Percentiles rank a stretch among this genome's conserved stretches.
Evolutionary conservation across 2,113 vertebrate species (phyloP).

Genomic region (Grammomys dolichurus): DNA sequence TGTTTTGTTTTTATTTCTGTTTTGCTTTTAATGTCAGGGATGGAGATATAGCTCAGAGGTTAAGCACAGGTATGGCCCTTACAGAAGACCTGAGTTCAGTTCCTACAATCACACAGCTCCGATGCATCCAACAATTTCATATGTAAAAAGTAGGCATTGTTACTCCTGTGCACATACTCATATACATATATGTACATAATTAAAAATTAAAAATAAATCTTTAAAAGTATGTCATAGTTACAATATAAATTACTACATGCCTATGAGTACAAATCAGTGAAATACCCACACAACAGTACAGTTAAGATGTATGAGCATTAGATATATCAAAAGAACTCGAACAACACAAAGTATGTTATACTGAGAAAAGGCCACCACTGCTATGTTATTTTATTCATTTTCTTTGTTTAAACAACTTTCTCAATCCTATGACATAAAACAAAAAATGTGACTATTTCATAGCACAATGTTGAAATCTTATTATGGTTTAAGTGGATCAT

Average conservation of each 20-base stretch:
- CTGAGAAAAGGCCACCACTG: background rate
- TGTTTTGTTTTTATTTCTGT: background rate
- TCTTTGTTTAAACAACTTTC: background rate
- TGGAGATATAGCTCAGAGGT: background rate
- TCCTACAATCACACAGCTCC: background rate
- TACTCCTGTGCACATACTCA: background rate
- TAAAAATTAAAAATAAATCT: background rate
- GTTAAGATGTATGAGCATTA: background rate
- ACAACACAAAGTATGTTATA: background rate
- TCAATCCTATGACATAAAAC: background rate
- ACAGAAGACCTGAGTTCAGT: background rate
- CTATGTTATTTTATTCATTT: background rate
- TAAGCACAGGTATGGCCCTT: too few relatives aligned
- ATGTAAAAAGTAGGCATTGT: background rate
- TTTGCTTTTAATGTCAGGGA: background rate
- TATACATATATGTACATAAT: background rate
- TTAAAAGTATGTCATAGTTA: background rate
- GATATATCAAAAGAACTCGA: background rate
- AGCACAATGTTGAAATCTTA: background rate
- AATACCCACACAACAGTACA: background rate
- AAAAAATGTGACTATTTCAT: background rate
- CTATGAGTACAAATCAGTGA: background rate
- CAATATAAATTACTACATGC: background rate
- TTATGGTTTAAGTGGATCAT: background rate
- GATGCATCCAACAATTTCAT: background rate